A percentile compares a stretch with the other conserved stretches of the same genome.
These are phyloP conservation scores for Drosophila rellima DNA, from an alignment of 2,888 invertebrate genomes.

Conservation along the genomic window DNA sequence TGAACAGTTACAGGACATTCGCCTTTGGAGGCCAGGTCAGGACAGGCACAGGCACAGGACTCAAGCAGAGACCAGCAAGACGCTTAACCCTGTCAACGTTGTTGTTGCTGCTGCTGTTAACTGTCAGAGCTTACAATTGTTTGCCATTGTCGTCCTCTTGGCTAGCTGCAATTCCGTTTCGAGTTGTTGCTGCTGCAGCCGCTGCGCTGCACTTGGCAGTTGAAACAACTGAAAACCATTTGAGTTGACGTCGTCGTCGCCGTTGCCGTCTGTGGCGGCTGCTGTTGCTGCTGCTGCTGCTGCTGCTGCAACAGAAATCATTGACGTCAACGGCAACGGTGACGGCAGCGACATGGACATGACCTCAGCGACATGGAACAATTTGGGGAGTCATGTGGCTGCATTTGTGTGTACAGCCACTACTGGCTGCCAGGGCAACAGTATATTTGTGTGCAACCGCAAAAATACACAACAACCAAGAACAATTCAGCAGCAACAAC, in stretches of 20 bases:
- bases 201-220: constrained; percentile 73
- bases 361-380: constrained; percentile 67
- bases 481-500: constrained; percentile 30
- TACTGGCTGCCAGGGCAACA: constrained; percentile 61
- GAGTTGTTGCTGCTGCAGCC: constrained; percentile 51
- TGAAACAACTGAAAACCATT: constrained; percentile 74
- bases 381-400: constrained; percentile 40
- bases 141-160: constrained; percentile 63
- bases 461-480: constrained; percentile 63
- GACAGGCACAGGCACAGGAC: neutral
- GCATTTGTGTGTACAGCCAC: constrained; percentile 36
- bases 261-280: constrained; percentile 24
- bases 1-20: constrained; percentile 64
- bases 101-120: constrained; percentile 63
- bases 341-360: constrained; percentile 69
- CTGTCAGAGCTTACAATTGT: constrained; percentile 79
- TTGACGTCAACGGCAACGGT: constrained; percentile 69
- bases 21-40: constrained; percentile 49
- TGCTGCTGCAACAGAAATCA: constrained; percentile 55
- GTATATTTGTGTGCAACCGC: constrained; percentile 78
- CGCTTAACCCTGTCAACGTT: constrained; percentile 50
- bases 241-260: constrained; percentile 54
- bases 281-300: constrained; percentile 15
- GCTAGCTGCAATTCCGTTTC: constrained; percentile 74
- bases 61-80: constrained; percentile 37